Evolutionary conservation across 2,797 vertebrate species (phyloP).

Genomic region (Vespertilio murinus): DNA sequence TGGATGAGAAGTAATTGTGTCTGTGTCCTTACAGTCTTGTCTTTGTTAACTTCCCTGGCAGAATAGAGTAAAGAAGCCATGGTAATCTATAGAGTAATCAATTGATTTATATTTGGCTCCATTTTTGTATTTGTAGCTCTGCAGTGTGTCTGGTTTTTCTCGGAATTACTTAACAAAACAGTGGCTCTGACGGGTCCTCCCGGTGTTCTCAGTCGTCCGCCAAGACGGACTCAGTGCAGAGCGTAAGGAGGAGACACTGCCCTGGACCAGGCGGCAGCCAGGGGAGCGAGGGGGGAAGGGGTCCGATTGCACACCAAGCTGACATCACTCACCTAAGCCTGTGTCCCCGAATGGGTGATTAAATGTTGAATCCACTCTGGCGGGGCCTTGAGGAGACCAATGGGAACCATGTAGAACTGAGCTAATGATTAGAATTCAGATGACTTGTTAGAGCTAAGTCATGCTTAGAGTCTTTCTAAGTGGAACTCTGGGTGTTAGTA

Average conservation of each 20-base stretch:
- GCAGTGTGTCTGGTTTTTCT: background rate
- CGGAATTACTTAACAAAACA: background rate
- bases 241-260: background rate
- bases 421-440: background rate
- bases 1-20: background rate
- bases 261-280: background rate
- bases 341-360: background rate
- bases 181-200: background rate
- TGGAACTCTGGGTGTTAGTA: conserved; percentile 3
- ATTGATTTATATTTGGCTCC: conserved; percentile 5
- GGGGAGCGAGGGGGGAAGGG: background rate
- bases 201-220: background rate
- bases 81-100: background rate
- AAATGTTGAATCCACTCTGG: background rate
- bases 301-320: background rate
- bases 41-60: conserved; percentile 12
- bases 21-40: background rate
- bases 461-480: background rate
- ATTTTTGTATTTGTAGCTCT: background rate
- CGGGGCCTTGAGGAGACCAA: background rate
- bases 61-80: background rate
- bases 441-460: background rate
- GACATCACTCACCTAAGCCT: background rate
- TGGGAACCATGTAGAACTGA: background rate
- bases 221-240: background rate